Conservation (phyloP, 2,113 vertebrate species). For the Antechinus flavipes region DNA sequence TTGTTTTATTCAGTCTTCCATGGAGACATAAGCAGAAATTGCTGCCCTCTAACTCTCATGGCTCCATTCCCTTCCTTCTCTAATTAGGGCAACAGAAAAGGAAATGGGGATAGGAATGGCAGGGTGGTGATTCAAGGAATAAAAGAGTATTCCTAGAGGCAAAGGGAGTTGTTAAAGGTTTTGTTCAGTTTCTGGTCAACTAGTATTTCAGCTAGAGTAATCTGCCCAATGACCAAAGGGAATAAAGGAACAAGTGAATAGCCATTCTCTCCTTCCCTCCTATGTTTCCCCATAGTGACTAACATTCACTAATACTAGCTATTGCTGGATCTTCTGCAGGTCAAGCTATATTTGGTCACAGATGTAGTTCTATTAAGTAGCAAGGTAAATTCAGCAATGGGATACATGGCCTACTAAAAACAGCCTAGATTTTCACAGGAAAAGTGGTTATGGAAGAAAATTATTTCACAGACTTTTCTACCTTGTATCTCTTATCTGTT, state of each 20-base stretch:
- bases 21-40: too few relatives aligned
- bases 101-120: too few relatives aligned
- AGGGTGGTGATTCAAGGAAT: too few relatives aligned
- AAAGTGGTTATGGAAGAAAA: neutral
- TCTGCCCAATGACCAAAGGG: neutral
- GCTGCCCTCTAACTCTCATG: too few relatives aligned
- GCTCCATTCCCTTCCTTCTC: too few relatives aligned
- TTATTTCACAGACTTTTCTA: neutral
- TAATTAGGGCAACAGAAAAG: too few relatives aligned
- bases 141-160: too few relatives aligned
- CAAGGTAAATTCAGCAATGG: neutral
- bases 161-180: neutral
- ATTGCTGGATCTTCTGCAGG: neutral
- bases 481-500: neutral
- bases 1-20: too few relatives aligned
- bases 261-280: neutral
- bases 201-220: neutral
- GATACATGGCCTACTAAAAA: neutral
- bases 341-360: neutral
- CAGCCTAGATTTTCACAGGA: neutral
- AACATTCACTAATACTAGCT: neutral
- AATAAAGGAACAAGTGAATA: neutral
- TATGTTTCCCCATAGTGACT: neutral
- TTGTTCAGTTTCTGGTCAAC: neutral
- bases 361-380: neutral